A percentile compares a stretch with the other conserved stretches of the same genome.
Evolutionary conservation across 1,140 invertebrate species (phyloP).

Genomic region (Pseudomyrmex cubaensis): DNA sequence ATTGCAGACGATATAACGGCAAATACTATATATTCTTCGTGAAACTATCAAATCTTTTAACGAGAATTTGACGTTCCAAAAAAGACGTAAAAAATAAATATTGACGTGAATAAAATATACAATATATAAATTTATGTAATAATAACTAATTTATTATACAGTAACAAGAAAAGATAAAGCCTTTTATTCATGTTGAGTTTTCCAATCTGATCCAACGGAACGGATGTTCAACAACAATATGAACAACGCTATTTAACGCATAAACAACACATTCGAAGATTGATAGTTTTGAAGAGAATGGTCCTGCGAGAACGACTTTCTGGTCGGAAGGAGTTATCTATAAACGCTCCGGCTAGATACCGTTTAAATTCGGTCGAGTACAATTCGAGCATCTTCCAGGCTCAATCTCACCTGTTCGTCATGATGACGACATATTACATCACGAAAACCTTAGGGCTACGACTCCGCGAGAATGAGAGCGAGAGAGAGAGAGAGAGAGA

Average conservation of each 20-base stretch:
- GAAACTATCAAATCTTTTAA: not conserved
- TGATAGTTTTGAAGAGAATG: not conserved
- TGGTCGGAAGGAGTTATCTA: slow-evolving; percentile 4
- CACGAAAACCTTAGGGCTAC: slow-evolving; percentile 57
- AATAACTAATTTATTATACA: too few species aligned
- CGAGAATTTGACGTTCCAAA: too few species aligned
- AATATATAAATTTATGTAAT: too few species aligned
- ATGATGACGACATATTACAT: slow-evolving; percentile 51
- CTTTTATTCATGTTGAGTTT: too few species aligned
- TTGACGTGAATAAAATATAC: too few species aligned
- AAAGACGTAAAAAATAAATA: too few species aligned
- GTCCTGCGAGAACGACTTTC: not conserved
- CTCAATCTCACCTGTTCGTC: slow-evolving; percentile 56
- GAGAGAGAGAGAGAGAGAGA: slow-evolving; percentile 31
- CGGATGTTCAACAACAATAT: too few species aligned
- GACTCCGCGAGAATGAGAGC: slow-evolving; percentile 67
- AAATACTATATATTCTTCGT: not conserved
- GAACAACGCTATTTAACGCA: not conserved
- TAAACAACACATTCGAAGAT: not conserved
- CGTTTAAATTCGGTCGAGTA: slow-evolving; percentile 37
- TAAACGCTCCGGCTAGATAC: slow-evolving; percentile 16
- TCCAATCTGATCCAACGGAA: too few species aligned
- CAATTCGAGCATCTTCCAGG: slow-evolving; percentile 32
- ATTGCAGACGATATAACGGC: slow-evolving; percentile 11
- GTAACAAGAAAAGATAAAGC: too few species aligned